These are phyloP conservation scores for Cavia porcellus DNA, from an alignment of 2,113 vertebrate species.

Conservation along the genomic window DNA sequence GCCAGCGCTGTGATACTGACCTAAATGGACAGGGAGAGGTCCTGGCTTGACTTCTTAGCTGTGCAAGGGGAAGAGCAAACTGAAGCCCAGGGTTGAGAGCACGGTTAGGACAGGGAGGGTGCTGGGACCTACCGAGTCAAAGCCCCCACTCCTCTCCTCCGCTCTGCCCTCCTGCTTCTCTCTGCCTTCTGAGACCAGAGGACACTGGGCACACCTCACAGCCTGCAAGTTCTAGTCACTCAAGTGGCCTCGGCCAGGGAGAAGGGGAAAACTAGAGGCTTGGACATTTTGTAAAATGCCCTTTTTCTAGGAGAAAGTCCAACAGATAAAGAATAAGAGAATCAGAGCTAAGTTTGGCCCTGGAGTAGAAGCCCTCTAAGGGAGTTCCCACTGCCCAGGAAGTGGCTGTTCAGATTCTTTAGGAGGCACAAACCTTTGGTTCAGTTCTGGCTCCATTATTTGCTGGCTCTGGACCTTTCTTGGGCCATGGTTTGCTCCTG, in stretches of 20 bases:
- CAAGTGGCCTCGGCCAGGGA: background rate
- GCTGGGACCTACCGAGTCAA: background rate
- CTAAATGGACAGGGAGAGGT: background rate
- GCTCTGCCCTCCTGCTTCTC: background rate
- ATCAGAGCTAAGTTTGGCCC: background rate
- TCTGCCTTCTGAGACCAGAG: background rate
- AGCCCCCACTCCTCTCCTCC: background rate
- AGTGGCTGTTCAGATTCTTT: background rate
- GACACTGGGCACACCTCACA: background rate
- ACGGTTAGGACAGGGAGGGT: background rate
- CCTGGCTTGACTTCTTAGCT: background rate
- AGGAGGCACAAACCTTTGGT: background rate
- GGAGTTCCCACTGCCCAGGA: background rate
- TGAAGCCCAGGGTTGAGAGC: background rate
- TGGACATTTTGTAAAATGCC: background rate
- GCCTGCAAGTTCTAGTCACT: background rate
- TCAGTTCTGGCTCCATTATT: background rate
- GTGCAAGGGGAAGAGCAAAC: background rate
- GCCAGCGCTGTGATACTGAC: background rate
- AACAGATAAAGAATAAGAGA: background rate
- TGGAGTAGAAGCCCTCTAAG: background rate
- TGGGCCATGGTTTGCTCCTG: background rate
- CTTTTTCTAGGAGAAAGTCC: background rate
- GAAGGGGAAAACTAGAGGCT: background rate
- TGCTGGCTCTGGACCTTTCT: background rate